phyloP scores from a whole-genome alignment of 2,113 vertebrate species.

The Eulemur macaco region DNA sequence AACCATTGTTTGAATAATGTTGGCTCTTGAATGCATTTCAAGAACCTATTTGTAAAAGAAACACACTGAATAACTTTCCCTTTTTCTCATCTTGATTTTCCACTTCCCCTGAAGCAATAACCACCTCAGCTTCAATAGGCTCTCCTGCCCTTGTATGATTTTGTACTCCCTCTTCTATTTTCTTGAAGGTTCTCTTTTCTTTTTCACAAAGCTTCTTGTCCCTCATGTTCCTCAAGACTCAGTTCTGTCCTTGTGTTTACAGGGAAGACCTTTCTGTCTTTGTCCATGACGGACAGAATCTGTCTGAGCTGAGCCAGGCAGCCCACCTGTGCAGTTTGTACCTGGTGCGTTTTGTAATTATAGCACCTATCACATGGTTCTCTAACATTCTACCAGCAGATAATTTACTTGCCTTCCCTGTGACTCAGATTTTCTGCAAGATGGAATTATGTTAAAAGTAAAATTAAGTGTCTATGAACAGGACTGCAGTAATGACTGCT shows the following conservation, averaged over 20 bases:
- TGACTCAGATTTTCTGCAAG: background rate
- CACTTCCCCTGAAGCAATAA: background rate
- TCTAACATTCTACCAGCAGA: background rate
- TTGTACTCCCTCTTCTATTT: background rate
- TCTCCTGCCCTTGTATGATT: background rate
- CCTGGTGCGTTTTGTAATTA: accelerated
- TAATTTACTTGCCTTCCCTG: background rate
- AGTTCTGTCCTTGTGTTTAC: background rate
- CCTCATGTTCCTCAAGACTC: background rate
- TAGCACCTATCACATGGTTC: accelerated
- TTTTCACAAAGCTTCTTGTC: background rate
- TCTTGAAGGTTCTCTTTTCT: background rate
- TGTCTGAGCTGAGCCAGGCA: background rate
- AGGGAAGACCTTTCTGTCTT: background rate
- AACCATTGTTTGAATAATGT: background rate
- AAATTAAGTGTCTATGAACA: background rate
- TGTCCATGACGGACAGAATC: too few relatives aligned
- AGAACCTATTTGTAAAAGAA: background rate
- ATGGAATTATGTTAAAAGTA: background rate
- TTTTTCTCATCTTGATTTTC: background rate
- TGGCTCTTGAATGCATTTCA: background rate
- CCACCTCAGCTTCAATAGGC: background rate
- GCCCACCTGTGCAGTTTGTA: too few relatives aligned
- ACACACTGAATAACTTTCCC: background rate
- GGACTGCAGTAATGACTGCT: background rate